Conservation (phyloP, 2,113 vertebrate genomes). For the Megaceryle torquata region DNA sequence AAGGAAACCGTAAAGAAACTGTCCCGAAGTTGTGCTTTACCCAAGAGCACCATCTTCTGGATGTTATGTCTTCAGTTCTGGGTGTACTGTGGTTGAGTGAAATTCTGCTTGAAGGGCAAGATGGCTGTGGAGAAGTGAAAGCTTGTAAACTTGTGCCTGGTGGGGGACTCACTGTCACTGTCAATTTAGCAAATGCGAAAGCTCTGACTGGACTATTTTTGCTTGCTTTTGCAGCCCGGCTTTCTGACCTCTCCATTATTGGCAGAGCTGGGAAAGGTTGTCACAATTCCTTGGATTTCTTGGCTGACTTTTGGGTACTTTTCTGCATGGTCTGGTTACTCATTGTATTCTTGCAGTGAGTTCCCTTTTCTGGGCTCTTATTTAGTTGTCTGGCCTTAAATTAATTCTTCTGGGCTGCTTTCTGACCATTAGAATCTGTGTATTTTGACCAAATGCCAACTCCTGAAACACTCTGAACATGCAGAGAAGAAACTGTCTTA, state of each 20-base stretch:
- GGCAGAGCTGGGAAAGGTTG: neutral
- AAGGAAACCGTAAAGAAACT: neutral
- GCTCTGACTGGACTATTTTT: neutral
- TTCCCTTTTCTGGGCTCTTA: neutral
- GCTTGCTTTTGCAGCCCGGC: neutral
- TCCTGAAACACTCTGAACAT: neutral
- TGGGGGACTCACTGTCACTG: neutral
- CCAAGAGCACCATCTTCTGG: conserved; percentile 62
- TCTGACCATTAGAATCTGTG: neutral
- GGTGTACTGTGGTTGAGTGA: neutral
- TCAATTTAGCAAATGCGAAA: neutral
- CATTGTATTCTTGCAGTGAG: neutral
- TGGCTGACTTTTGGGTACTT: neutral
- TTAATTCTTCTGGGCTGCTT: neutral
- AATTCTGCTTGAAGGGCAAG: neutral
- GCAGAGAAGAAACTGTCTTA: neutral
- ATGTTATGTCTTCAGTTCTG: neutral
- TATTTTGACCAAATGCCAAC: neutral
- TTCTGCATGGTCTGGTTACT: neutral
- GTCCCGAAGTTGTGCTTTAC: neutral
- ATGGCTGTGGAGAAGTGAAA: neutral
- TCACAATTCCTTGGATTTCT: neutral
- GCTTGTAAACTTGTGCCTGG: neutral
- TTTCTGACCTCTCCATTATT: neutral
- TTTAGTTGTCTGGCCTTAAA: neutral